Evolutionary conservation across 2,888 invertebrate species (phyloP).

Genomic region (Drosophila incognita): DNA sequence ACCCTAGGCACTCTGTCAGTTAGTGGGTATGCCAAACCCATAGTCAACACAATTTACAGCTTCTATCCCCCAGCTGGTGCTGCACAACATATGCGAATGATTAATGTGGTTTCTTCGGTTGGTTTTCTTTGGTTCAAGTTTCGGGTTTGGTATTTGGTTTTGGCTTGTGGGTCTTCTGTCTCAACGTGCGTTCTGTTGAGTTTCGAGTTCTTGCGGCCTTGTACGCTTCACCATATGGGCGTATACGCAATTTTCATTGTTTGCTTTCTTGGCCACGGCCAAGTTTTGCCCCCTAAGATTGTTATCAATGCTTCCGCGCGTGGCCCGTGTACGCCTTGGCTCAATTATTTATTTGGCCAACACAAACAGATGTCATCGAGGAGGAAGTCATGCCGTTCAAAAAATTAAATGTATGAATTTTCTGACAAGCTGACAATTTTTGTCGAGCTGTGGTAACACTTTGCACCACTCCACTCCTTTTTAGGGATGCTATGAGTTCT

Average conservation of each 20-base stretch:
- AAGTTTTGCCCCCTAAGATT: slow-evolving; percentile 28
- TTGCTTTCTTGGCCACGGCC: slow-evolving; percentile 28
- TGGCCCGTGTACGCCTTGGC: slow-evolving; percentile 22
- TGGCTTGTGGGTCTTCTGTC: neutral
- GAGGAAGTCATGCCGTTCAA: slow-evolving; percentile 10
- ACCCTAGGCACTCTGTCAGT: neutral
- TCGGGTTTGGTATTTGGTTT: slow-evolving; percentile 4
- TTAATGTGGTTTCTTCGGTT: slow-evolving; percentile 66
- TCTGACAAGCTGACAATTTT: slow-evolving; percentile 13
- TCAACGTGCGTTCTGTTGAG: slow-evolving; percentile 4
- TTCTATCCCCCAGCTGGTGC: slow-evolving; percentile 24
- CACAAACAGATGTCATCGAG: slow-evolving; percentile 34
- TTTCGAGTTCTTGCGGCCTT: slow-evolving; percentile 29
- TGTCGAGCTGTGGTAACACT: slow-evolving; percentile 14
- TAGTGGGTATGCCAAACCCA: slow-evolving; percentile 10
- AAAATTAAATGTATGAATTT: neutral
- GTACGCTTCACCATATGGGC: slow-evolving; percentile 32
- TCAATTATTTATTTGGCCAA: slow-evolving; percentile 59
- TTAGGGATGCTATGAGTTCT: neutral
- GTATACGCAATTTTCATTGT: slow-evolving; percentile 65
- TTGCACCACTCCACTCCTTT: neutral
- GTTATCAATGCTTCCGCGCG: slow-evolving; percentile 44
- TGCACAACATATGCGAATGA: slow-evolving; percentile 63
- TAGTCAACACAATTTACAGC: slow-evolving; percentile 33
- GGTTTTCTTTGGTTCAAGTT: slow-evolving; percentile 38